Conservation (phyloP, 2,888 invertebrate genomes). For the Drosophila macrospina region DNA sequence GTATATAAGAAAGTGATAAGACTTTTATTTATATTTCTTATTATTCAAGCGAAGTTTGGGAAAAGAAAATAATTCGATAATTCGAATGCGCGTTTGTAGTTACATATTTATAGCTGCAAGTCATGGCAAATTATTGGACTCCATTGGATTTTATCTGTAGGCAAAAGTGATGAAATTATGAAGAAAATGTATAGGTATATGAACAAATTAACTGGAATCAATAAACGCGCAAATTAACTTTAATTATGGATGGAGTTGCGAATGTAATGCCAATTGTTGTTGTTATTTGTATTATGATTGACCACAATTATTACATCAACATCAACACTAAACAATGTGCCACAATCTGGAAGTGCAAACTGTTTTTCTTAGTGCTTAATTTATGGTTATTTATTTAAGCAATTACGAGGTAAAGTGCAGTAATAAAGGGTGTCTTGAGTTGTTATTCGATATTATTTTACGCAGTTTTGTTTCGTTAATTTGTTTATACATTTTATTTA, state of each 20-base stretch:
- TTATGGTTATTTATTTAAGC: slow-evolving; percentile 30
- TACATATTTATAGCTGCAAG: slow-evolving; percentile 25
- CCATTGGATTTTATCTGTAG: slow-evolving; percentile 24
- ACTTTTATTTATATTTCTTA: background rate
- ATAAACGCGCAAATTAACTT: slow-evolving; percentile 57
- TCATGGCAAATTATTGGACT: slow-evolving; percentile 32
- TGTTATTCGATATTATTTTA: slow-evolving; percentile 1
- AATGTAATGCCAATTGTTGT: slow-evolving; percentile 31
- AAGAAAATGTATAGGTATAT: slow-evolving; percentile 4
- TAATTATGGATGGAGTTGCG: slow-evolving; percentile 58
- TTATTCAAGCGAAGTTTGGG: background rate
- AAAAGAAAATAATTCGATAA: background rate
- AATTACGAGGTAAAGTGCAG: slow-evolving; percentile 4
- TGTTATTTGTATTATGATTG: slow-evolving; percentile 31
- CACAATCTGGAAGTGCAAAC: slow-evolving; percentile 26
- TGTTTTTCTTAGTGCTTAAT: slow-evolving; percentile 17
- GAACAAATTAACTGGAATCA: slow-evolving; percentile 39
- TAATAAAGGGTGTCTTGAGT: slow-evolving; percentile 3
- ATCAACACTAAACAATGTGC: slow-evolving; percentile 20
- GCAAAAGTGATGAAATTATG: slow-evolving; percentile 18
- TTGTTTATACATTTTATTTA: background rate
- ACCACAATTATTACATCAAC: slow-evolving; percentile 56
- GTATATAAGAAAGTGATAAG: too few species aligned
- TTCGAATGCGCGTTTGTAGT: slow-evolving; percentile 7
- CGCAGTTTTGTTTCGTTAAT: background rate